These are phyloP conservation scores for Limnephilus auricula DNA, from an alignment of 2,888 invertebrate genomes.

Conservation along the genomic window DNA sequence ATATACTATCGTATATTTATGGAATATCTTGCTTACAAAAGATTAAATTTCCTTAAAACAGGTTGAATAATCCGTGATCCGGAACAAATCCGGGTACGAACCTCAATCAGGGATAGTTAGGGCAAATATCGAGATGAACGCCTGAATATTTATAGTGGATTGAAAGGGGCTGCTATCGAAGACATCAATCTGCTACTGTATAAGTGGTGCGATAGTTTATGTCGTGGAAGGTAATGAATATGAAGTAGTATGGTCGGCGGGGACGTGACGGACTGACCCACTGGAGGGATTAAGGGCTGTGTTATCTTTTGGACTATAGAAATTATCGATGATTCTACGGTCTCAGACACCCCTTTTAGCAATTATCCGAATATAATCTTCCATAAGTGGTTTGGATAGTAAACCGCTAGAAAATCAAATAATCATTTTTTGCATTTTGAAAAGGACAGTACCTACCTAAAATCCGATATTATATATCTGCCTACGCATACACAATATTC, in stretches of 20 bases:
- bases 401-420: not conserved
- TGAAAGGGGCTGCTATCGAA: slow-evolving; percentile 61
- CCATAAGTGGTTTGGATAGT: slow-evolving; percentile 13
- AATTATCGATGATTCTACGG: slow-evolving; percentile 62
- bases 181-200: slow-evolving; percentile 65
- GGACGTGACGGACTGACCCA: slow-evolving; percentile 64
- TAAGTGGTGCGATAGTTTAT: slow-evolving; percentile 65
- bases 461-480: not conserved
- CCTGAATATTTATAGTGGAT: slow-evolving; percentile 65
- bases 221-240: slow-evolving; percentile 62
- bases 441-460: not conserved
- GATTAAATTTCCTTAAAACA: not conserved
- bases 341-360: slow-evolving; percentile 38
- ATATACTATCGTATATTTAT: not conserved
- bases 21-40: not conserved
- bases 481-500: not conserved
- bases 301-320: slow-evolving; percentile 36
- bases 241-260: slow-evolving; percentile 53
- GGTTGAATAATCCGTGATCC: slow-evolving; percentile 63
- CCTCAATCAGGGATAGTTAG: slow-evolving; percentile 59
- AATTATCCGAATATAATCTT: slow-evolving; percentile 31
- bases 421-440: not conserved
- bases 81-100: slow-evolving; percentile 57
- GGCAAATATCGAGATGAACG: slow-evolving; percentile 55
- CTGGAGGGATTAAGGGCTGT: slow-evolving; percentile 56